Percentiles rank a stretch among this genome's conserved stretches.
Conservation (phyloP, 2,888 invertebrate genomes). For the Tetragonula carbonaria region DNA sequence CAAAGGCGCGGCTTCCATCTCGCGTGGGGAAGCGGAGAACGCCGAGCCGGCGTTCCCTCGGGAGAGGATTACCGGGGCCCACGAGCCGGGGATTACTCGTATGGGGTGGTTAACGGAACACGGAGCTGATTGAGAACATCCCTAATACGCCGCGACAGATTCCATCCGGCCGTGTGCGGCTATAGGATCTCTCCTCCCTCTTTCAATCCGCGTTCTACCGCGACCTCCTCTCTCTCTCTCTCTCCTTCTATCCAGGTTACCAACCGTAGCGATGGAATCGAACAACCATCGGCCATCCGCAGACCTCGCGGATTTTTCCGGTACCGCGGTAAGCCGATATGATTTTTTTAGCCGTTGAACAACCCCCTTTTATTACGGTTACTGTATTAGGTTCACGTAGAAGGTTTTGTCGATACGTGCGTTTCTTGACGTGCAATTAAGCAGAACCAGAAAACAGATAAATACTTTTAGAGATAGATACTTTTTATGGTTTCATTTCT, state of each 20-base stretch:
- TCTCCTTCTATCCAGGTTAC: slow-evolving; percentile 31
- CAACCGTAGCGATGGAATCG: slow-evolving; percentile 38
- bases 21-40: slow-evolving; percentile 56
- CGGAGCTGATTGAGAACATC: slow-evolving; percentile 85
- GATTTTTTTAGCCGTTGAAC: slow-evolving; percentile 36
- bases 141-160: slow-evolving; percentile 86
- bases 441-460: neutral
- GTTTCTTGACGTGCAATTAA: neutral
- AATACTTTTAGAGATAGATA: neutral
- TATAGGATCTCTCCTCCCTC: slow-evolving; percentile 74
- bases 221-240: slow-evolving; percentile 12
- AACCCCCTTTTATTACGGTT: slow-evolving; percentile 25
- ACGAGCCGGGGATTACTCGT: slow-evolving; percentile 80
- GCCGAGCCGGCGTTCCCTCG: slow-evolving; percentile 69
- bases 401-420: neutral
- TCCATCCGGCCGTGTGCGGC: slow-evolving; percentile 84
- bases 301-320: slow-evolving; percentile 50
- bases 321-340: slow-evolving; percentile 53
- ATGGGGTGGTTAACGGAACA: slow-evolving; percentile 80
- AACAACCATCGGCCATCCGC: slow-evolving; percentile 31
- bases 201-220: slow-evolving; percentile 67
- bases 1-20: slow-evolving; percentile 68
- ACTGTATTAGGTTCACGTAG: neutral
- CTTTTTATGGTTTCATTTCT: neutral
- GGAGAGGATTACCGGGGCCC: slow-evolving; percentile 81